phyloP scores from a whole-genome alignment of 2,113 vertebrate genomes.

The Cettia cetti region DNA sequence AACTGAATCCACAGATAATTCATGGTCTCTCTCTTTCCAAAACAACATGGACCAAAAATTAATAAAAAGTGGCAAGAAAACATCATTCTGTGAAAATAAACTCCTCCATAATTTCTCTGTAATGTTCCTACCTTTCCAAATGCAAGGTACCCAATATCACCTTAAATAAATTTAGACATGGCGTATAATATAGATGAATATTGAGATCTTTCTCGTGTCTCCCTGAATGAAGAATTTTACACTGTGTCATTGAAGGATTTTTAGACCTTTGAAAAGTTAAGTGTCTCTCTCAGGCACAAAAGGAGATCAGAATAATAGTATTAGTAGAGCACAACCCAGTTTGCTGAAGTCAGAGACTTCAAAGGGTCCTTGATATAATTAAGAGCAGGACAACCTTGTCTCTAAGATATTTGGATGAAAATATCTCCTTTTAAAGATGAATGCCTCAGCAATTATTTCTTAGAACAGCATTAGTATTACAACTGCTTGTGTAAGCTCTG shows the following conservation, averaged over 20 bases:
- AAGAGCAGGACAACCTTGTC: neutral
- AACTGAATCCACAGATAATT: neutral
- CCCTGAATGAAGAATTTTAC: neutral
- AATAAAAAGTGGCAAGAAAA: neutral
- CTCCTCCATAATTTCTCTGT: neutral
- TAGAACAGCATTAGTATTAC: neutral
- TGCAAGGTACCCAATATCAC: neutral
- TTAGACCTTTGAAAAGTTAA: neutral
- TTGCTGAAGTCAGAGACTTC: neutral
- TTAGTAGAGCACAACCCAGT: neutral
- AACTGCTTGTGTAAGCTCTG: neutral
- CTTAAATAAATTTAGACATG: neutral
- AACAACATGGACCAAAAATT: rapidly evolving
- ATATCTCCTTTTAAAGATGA: neutral
- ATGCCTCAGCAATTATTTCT: neutral
- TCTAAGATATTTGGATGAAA: neutral
- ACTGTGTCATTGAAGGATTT: neutral
- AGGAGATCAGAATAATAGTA: neutral
- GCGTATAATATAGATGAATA: neutral
- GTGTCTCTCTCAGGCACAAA: neutral
- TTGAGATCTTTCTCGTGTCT: neutral
- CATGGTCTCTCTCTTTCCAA: neutral
- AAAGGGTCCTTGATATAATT: neutral
- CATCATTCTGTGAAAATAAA: neutral
- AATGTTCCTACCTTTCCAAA: neutral